These are phyloP conservation scores for Drosophila ustulata DNA, from an alignment of 2,888 invertebrate species.

Conservation along the genomic window DNA sequence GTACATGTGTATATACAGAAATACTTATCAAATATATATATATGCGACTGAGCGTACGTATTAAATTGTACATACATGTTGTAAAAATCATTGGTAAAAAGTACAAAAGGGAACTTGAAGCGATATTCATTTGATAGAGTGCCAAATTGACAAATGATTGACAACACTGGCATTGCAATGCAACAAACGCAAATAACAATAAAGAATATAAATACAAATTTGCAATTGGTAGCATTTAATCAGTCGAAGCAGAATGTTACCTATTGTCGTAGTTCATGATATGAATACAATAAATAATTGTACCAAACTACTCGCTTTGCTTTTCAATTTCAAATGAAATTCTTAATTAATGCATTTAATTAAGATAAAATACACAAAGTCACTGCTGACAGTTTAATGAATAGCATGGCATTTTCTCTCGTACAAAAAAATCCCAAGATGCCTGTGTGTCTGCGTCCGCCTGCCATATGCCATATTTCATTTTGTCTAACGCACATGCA, in stretches of 20 bases:
- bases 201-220: slow-evolving; percentile 6
- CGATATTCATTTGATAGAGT: slow-evolving; percentile 65
- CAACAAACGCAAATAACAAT: slow-evolving; percentile 29
- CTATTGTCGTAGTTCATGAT: slow-evolving; percentile 15
- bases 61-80: slow-evolving; percentile 24
- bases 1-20: neutral
- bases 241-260: slow-evolving; percentile 24
- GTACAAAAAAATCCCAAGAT: slow-evolving; percentile 6
- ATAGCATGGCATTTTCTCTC: slow-evolving; percentile 33
- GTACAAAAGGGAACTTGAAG: slow-evolving; percentile 18
- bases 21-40: neutral
- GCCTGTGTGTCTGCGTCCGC: neutral
- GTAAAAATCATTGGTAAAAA: slow-evolving; percentile 28
- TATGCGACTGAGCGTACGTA: neutral
- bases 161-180: slow-evolving; percentile 56
- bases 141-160: slow-evolving; percentile 77
- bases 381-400: slow-evolving; percentile 18
- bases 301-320: neutral
- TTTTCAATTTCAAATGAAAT: slow-evolving; percentile 1
- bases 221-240: slow-evolving; percentile 27
- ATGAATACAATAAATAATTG: slow-evolving; percentile 20
- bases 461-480: slow-evolving; percentile 41
- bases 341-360: slow-evolving; percentile 22
- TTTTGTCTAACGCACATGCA: slow-evolving; percentile 42
- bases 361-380: slow-evolving; percentile 8